Evolutionary conservation across 2,888 invertebrate genomes (phyloP), one percentile per base, ranked within the genome.

Genomic region (Hypselothyrea guttata): DNA sequence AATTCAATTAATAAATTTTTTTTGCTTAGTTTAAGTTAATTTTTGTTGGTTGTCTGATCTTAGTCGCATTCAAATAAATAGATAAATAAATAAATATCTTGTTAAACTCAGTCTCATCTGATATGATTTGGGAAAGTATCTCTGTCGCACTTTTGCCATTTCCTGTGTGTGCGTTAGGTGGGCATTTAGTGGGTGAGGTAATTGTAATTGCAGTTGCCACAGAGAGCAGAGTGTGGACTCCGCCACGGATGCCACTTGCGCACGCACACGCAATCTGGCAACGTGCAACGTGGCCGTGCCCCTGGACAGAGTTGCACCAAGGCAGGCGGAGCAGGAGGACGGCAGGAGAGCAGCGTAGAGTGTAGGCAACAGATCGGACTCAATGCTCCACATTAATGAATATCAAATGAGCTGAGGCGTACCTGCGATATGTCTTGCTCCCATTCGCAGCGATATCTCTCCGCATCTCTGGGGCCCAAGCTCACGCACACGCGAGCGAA

Each of bases 361-460:
- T n/a, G 63, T 37, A 33, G 47, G 67, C 55, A 53, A 72, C 74
- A 69, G 74, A 62, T 69, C 57, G 74, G 69, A 69, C 69, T 61
- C 52, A 54, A 35, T 84, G 84, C 86, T 86, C 84, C 72, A 86
- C 84, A 83, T 87, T 87, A 86, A 86, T 85, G 86, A 87, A 87
- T 85, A 86, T 75, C 64, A 87, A 85, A 87, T 85, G 86, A 87
- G 85, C 63, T 72, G 54, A 71, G 65, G 71, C 74, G 74, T 78
- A 72, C 56, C 69, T 65, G 83, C 77, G 76, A 75, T 73, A 81
- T 82, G 75, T 84, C 85, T 79, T 79, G 78, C 78, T 79, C 85
- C 75, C 78, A 75, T 84, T 79, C 75, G 56, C 69, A 60, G 56
- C 57, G 59, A 60, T 68, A 72, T 15, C 46, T 16, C 44, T 30